phyloP scores from a whole-genome alignment of 2,113 vertebrate genomes.

The Acanthisitta chloris region DNA sequence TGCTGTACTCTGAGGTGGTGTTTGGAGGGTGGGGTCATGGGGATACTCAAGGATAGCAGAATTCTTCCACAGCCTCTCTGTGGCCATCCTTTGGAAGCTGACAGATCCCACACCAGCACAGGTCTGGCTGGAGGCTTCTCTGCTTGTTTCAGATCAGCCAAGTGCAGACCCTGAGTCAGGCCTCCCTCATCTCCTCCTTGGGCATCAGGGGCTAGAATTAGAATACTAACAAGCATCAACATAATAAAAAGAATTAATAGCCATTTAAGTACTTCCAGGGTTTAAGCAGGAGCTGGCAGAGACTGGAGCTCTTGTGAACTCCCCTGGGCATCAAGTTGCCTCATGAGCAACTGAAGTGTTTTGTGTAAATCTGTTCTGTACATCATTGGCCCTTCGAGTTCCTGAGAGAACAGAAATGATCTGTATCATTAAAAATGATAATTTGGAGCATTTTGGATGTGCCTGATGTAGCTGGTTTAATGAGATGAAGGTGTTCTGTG shows the following conservation, averaged over 20 bases:
- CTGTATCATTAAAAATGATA: neutral
- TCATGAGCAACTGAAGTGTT: neutral
- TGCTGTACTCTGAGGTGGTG: neutral
- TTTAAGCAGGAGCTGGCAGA: neutral
- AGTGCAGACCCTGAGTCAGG: neutral
- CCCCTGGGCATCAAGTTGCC: neutral
- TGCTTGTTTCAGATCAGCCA: neutral
- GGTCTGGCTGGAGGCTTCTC: neutral
- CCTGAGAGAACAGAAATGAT: neutral
- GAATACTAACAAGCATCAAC: neutral
- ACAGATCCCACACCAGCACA: accelerated
- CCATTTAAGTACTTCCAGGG: neutral
- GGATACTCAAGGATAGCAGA: neutral
- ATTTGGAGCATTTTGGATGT: neutral
- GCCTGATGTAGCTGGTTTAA: neutral
- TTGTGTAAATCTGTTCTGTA: neutral
- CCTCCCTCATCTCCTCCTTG: neutral
- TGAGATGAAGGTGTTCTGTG: neutral
- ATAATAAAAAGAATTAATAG: neutral
- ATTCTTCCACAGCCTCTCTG: neutral
- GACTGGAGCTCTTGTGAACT: neutral
- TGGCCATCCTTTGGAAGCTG: neutral
- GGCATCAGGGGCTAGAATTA: neutral
- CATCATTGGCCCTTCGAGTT: neutral
- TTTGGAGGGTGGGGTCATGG: neutral